Conservation (phyloP, 1,140 invertebrate species). For the Pectinophora gossypiella region DNA sequence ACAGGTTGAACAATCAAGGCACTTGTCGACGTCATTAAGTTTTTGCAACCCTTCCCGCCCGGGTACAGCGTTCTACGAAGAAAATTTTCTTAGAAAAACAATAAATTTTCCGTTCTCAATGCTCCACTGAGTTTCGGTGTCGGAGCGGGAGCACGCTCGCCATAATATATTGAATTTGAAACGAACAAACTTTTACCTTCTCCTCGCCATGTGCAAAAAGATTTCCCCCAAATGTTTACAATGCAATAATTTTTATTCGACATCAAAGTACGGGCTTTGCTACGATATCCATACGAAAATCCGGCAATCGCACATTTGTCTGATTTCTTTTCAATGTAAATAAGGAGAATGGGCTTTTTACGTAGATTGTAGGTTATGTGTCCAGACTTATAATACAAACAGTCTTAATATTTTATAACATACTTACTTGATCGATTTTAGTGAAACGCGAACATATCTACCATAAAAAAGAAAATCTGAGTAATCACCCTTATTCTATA, state of each 20-base stretch:
- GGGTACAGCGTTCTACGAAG: slow-evolving; percentile 46
- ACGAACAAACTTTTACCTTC: slow-evolving; percentile 72
- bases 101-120: slow-evolving; percentile 71
- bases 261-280: too few relatives aligned
- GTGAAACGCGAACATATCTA: too few relatives aligned
- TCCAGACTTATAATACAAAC: too few relatives aligned
- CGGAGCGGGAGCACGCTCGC: slow-evolving; percentile 70
- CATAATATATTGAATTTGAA: slow-evolving; percentile 75
- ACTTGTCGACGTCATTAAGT: slow-evolving; percentile 46
- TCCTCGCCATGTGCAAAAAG: slow-evolving; percentile 61
- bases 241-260: slow-evolving; percentile 58
- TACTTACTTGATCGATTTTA: too few relatives aligned
- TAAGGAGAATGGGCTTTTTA: too few relatives aligned
- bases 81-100: slow-evolving; percentile 74
- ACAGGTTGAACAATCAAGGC: slow-evolving; percentile 29
- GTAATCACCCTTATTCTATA: too few relatives aligned
- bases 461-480: too few relatives aligned
- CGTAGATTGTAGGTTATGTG: too few relatives aligned
- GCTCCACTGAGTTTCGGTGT: slow-evolving; percentile 73
- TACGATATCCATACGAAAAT: too few relatives aligned
- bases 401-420: too few relatives aligned
- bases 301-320: too few relatives aligned
- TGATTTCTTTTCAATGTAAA: too few relatives aligned
- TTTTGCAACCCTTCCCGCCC: slow-evolving; percentile 43
- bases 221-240: slow-evolving; percentile 67